Evolutionary conservation across 2,113 vertebrate genomes (phyloP).

Genomic region (Eudyptes chrysolophus): DNA sequence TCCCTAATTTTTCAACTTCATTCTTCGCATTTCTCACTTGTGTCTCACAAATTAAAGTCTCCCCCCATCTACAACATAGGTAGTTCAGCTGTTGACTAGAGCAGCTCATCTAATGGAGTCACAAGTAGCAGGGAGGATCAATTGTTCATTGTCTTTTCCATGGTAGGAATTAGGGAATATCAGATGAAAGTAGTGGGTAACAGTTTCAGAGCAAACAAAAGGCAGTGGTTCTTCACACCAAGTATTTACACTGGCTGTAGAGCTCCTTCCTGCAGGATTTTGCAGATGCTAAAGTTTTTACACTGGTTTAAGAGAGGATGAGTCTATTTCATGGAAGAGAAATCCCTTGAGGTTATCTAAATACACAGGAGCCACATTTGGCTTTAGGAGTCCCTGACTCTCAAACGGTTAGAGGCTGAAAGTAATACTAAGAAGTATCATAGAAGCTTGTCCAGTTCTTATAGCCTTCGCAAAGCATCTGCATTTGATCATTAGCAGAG

Average conservation of each 20-base stretch:
- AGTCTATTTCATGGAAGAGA: not conserved
- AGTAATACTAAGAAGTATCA: not conserved
- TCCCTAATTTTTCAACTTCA: not conserved
- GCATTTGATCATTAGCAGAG: not conserved
- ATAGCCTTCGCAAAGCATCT: not conserved
- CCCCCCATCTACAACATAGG: not conserved
- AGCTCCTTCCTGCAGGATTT: not conserved
- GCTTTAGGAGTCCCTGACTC: not conserved
- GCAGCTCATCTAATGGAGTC: not conserved
- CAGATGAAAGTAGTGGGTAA: not conserved
- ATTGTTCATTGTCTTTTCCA: not conserved
- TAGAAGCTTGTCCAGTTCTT: not conserved
- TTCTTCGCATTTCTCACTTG: not conserved
- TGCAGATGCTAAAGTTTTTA: not conserved
- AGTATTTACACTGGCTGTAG: not conserved
- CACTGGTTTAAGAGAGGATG: not conserved
- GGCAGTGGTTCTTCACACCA: not conserved
- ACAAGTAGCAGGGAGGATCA: not conserved
- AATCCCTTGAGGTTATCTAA: not conserved
- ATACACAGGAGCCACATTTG: not conserved
- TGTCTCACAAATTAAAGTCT: not conserved
- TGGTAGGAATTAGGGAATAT: not conserved
- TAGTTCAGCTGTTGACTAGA: not conserved
- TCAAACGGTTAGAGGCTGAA: not conserved
- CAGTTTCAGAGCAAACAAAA: not conserved